Percentiles rank a stretch among this genome's conserved stretches.
phyloP scores from a whole-genome alignment of 2,113 vertebrate genomes.

The Ophiodon elongatus region DNA sequence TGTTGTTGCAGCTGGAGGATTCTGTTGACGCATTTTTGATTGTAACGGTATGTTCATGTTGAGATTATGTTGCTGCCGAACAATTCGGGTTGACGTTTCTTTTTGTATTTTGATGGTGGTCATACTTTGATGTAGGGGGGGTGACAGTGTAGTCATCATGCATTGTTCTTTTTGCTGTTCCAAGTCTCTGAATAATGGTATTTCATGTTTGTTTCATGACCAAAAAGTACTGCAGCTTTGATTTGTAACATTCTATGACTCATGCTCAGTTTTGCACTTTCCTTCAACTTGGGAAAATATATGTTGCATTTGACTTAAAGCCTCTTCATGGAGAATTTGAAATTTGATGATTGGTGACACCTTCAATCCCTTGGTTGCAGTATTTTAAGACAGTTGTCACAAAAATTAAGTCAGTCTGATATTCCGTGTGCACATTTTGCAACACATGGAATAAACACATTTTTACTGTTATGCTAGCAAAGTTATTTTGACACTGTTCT shows the following conservation, averaged over 20 bases:
- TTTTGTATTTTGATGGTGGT: not conserved
- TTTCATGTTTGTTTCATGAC: not conserved
- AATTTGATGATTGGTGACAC: slow-evolving; percentile 28
- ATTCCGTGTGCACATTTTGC: slow-evolving; percentile 1
- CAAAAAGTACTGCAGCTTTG: not conserved
- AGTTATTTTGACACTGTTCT: slow-evolving; percentile 16
- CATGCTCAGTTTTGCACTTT: slow-evolving; percentile 25
- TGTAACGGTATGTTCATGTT: not conserved
- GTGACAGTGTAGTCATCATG: not conserved
- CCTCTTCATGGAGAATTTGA: slow-evolving; percentile 11
- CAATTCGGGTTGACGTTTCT: too few species aligned
- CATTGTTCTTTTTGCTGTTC: not conserved
- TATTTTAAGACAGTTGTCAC: slow-evolving; percentile 24
- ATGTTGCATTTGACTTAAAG: slow-evolving; percentile 19
- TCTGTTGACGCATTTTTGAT: not conserved
- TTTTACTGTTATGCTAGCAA: not conserved
- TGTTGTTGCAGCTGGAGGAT: not conserved
- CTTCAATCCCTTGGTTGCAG: slow-evolving; percentile 25
- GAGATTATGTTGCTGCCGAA: not conserved
- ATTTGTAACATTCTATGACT: slow-evolving; percentile 23
- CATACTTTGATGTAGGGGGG: not conserved
- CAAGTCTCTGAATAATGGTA: not conserved
- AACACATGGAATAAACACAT: slow-evolving; percentile 3
- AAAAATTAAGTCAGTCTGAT: slow-evolving; percentile 15
- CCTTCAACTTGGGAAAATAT: not conserved